phyloP scores from a whole-genome alignment of 2,888 invertebrate species.

The Amorpha juglandis region DNA sequence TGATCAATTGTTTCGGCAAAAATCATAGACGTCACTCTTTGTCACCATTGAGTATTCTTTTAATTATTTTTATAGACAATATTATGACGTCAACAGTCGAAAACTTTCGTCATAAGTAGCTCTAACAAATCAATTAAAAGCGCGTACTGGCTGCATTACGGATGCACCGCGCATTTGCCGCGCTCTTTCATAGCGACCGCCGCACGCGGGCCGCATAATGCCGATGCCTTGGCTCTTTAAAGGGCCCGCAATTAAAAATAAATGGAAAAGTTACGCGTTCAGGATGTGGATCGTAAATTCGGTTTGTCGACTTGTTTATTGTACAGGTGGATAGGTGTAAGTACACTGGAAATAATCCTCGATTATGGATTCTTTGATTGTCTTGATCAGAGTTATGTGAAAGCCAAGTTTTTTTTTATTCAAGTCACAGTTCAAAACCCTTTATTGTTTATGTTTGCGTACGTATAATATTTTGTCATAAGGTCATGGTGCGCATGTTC shows the following conservation, averaged over 20 bases:
- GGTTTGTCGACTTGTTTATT: constrained; percentile 10
- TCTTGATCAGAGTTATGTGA: constrained; percentile 5
- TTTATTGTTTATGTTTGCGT: neutral
- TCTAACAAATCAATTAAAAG: constrained; percentile 47
- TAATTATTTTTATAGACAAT: neutral
- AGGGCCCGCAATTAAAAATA: constrained; percentile 49
- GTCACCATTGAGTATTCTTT: no score
- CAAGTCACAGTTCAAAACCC: constrained; percentile 4
- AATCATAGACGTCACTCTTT: no score
- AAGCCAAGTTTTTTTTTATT: constrained; percentile 9
- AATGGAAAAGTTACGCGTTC: constrained; percentile 31
- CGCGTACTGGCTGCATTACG: constrained; percentile 43
- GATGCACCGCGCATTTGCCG: constrained; percentile 46
- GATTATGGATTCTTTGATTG: constrained; percentile 12
- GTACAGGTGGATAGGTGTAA: constrained; percentile 19
- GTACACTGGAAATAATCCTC: constrained; percentile 4
- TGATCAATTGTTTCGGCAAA: no score
- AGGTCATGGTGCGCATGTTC: neutral
- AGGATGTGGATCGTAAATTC: constrained; percentile 30
- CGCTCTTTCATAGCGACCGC: constrained; percentile 50
- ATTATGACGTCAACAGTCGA: constrained; percentile 24
- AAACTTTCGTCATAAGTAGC: constrained; percentile 31
- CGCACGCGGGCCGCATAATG: constrained; percentile 46
- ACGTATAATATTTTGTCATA: neutral
- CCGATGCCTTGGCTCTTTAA: constrained; percentile 32